These are phyloP conservation scores for Choreutis nemorana DNA, from an alignment of 2,888 invertebrate species.

Conservation along the genomic window DNA sequence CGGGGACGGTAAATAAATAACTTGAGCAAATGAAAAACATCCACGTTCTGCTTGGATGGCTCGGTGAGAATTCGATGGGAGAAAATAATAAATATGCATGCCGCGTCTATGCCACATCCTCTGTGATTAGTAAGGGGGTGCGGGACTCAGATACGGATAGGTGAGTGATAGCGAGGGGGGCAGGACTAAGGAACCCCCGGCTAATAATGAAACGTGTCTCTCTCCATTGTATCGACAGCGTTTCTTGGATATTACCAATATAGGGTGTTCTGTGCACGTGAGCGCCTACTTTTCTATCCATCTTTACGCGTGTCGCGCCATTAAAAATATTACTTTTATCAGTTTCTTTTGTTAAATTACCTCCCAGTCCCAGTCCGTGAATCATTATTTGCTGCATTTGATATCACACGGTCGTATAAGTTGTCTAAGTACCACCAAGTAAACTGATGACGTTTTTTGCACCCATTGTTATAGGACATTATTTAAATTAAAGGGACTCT, in stretches of 20 bases:
- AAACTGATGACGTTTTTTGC: too few species aligned
- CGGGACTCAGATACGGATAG: constrained; percentile 50
- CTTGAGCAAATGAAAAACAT: constrained; percentile 57
- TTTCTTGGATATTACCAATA: constrained; percentile 64
- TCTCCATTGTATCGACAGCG: constrained; percentile 52
- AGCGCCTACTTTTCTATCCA: constrained; percentile 48
- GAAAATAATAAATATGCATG: constrained; percentile 64
- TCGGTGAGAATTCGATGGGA: constrained; percentile 54
- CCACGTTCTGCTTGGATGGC: constrained; percentile 37
- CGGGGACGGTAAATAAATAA: constrained; percentile 57
- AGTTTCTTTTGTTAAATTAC: too few species aligned
- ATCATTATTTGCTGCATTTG: too few species aligned
- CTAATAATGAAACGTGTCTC: constrained; percentile 56
- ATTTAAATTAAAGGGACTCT: too few species aligned
- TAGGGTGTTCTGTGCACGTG: constrained; percentile 51
- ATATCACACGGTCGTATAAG: too few species aligned
- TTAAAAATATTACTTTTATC: constrained; percentile 19
- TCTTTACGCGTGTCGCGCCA: constrained; percentile 27
- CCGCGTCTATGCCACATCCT: constrained; percentile 62
- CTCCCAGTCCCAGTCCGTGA: too few species aligned
- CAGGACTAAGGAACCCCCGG: constrained; percentile 48
- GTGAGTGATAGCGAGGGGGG: constrained; percentile 62
- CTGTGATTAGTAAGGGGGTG: constrained; percentile 53
- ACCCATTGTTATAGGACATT: too few species aligned
- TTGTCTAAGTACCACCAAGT: too few species aligned